These are phyloP conservation scores for Vicugna pacos DNA, from an alignment of 2,113 vertebrate species.

Conservation along the genomic window DNA sequence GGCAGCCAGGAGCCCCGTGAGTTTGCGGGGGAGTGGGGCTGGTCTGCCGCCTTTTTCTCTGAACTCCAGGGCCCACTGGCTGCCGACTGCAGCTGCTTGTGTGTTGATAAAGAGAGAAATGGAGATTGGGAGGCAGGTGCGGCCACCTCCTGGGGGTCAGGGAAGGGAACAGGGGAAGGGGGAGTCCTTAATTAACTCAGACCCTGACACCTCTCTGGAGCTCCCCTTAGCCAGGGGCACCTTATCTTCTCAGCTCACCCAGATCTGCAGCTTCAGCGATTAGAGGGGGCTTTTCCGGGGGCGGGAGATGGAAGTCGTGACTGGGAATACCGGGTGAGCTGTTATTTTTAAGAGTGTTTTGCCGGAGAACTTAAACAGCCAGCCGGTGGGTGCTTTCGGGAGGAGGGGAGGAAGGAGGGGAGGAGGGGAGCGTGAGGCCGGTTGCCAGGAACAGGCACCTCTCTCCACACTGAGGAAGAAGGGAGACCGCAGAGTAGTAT, in stretches of 20 bases:
- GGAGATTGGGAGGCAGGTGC: conserved; percentile 58
- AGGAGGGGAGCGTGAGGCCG: neutral
- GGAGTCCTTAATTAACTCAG: conserved; percentile 72
- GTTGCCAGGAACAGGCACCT: neutral
- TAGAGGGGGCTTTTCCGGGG: conserved; percentile 76
- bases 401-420: neutral
- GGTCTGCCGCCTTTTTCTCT: neutral
- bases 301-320: conserved; percentile 82
- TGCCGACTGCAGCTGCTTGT: conserved; percentile 14
- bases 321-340: conserved; percentile 78
- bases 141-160: neutral
- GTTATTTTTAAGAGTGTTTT: conserved; percentile 84
- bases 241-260: conserved; percentile 82
- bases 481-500: neutral
- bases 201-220: conserved; percentile 73
- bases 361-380: conserved; percentile 76
- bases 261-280: conserved; percentile 81
- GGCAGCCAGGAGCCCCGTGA: neutral
- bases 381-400: conserved; percentile 64
- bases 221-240: conserved; percentile 55
- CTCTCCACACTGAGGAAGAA: neutral
- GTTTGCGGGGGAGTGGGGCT: neutral
- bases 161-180: neutral
- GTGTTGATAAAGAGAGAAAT: conserved; percentile 70
- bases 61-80: conserved; percentile 34